These are phyloP conservation scores for Trachelus iudaicus DNA, from an alignment of 2,888 invertebrate species.

Conservation along the genomic window DNA sequence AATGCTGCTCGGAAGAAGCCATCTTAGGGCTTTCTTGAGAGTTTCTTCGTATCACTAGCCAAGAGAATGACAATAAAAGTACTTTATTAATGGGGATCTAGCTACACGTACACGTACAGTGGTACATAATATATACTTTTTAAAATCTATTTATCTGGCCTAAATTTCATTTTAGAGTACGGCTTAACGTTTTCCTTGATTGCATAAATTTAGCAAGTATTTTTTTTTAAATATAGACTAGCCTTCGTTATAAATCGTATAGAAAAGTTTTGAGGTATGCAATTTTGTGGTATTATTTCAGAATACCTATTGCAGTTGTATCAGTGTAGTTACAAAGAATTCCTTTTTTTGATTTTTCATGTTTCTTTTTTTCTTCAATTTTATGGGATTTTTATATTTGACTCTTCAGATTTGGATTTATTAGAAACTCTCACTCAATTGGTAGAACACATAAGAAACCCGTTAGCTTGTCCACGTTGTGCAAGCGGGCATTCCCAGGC, in stretches of 20 bases:
- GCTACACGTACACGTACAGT: too few species aligned
- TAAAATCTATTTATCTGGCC: not conserved
- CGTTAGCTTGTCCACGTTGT: not conserved
- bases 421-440: not conserved
- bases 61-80: not conserved
- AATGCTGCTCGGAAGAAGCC: not conserved
- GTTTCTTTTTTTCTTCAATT: not conserved
- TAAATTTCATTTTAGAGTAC: not conserved
- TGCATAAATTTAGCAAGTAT: not conserved
- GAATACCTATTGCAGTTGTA: not conserved
- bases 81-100: not conserved
- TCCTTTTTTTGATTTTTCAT: not conserved
- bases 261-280: not conserved
- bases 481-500: not conserved
- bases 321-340: not conserved
- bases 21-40: not conserved
- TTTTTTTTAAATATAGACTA: not conserved
- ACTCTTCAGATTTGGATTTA: not conserved
- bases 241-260: not conserved
- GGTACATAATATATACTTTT: not conserved
- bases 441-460: not conserved
- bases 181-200: not conserved
- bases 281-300: not conserved
- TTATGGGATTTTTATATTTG: not conserved
- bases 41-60: not conserved